Conservation (phyloP, 2,113 vertebrate genomes). For the Rhegmatorhina hoffmannsi region DNA sequence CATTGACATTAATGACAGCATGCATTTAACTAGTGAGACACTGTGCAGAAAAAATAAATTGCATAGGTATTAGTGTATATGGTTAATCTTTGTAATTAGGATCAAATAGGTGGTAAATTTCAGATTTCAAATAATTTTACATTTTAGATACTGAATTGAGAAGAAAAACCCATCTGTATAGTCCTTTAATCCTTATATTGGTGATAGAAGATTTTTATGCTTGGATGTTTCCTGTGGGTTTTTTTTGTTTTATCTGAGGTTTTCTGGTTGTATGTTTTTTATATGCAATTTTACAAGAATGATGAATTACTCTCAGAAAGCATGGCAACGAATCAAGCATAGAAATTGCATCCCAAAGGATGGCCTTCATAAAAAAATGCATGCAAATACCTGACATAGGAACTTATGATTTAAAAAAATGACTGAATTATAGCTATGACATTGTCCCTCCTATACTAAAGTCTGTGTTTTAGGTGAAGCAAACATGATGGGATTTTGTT, state of each 20-base stretch:
- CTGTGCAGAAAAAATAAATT: neutral
- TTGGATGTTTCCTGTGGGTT: neutral
- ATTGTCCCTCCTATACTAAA: neutral
- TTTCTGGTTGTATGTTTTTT: neutral
- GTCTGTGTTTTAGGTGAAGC: neutral
- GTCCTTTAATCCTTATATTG: neutral
- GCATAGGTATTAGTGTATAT: neutral
- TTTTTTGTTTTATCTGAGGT: neutral
- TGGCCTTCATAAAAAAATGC: neutral
- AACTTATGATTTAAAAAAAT: neutral
- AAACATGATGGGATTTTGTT: neutral
- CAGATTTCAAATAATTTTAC: neutral
- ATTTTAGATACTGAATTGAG: neutral
- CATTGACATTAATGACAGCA: neutral
- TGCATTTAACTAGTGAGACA: neutral
- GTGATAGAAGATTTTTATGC: neutral
- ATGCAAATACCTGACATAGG: neutral
- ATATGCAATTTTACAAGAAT: neutral
- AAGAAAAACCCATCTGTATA: neutral
- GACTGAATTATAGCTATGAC: neutral
- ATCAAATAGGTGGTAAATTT: neutral
- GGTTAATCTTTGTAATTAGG: neutral
- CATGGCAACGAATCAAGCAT: neutral
- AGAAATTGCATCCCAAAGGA: neutral
- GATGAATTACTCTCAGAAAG: neutral